Conservation (phyloP, 1,140 invertebrate genomes). For the Solen grandis region DNA sequence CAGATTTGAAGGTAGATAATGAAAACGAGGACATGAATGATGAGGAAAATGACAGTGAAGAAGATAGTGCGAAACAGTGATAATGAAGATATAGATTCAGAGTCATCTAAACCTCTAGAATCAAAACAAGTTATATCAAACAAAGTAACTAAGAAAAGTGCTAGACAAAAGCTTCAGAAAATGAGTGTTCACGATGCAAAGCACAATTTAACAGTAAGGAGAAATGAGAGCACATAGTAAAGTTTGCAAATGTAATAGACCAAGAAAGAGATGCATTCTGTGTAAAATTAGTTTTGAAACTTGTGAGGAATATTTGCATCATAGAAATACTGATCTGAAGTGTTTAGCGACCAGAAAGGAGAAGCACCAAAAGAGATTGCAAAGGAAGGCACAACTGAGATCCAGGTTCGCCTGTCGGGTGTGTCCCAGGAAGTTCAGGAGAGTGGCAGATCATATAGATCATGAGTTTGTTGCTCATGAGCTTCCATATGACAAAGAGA, state of each 20-base stretch:
- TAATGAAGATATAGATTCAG: no score
- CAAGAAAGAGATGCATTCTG: constrained; percentile 14
- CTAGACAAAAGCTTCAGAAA: no score
- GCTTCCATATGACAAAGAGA: constrained; percentile 37
- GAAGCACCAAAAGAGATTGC: constrained; percentile 7
- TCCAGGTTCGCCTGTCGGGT: constrained; percentile 22
- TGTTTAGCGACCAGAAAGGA: constrained; percentile 17
- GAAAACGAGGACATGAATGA: no score
- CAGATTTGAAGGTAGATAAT: no score
- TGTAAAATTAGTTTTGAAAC: constrained; percentile 26
- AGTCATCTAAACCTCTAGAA: no score
- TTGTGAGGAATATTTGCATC: constrained; percentile 24
- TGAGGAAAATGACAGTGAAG: no score
- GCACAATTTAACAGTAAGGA: no score
- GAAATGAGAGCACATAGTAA: not conserved
- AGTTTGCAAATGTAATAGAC: constrained; percentile 17
- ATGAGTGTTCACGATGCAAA: no score
- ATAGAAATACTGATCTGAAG: constrained; percentile 22
- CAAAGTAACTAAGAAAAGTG: no score
- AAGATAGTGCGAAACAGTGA: no score
- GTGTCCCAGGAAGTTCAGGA: constrained; percentile 29
- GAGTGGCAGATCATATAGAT: constrained; percentile 37
- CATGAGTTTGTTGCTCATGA: constrained; percentile 43
- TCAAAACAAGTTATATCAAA: no score
- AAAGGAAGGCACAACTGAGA: constrained; percentile 20